Evolutionary conservation across 2,113 vertebrate genomes (phyloP), one percentile per base, ranked within the genome.

Genomic region (Nettapus auritus): DNA sequence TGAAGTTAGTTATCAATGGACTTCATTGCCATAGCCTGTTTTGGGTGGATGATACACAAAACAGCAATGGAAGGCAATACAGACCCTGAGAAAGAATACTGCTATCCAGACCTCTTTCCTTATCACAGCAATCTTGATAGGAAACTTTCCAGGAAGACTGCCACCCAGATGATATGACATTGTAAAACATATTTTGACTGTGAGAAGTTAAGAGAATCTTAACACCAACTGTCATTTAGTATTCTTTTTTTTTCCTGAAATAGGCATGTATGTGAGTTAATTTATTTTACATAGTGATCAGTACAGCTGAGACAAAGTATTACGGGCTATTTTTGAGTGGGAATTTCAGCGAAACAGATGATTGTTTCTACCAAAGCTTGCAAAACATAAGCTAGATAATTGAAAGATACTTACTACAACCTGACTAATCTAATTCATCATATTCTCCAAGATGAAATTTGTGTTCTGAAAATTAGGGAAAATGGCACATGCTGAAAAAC

Each of bases 341-440:
- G 4, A 52, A 38, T 28, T 75, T 12, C 23, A 79, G n/a, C 29
- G 44, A 69, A 75, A 59, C 8, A 76, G 38, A 26, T 14, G 78
- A 87, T 29, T 21, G 21, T 46, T 94, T 29, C 53, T 79, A 62
- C 14, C 42, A 25, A 66, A 90, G 25, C 22, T 68, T 75, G 57
- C 46, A 82, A 68, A 78, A 56, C 13, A 36, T 26, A 68, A 90
- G 17, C 9, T 52, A 68, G 33, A n/a, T 71, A 87, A 92, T n/a
- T 92, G 86, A 88, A 88, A 93, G 66, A 15, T 62, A 93, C 50
- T 92, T 84, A 36, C 68, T 76, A 46, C 74, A 81, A 73, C 55
- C 31, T 53, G 40, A 73, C 59, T 87, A 83, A 92, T 82, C 26
- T 79, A 79, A 89, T 91, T 86, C 57, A 79, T 76, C 46, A 13